These are phyloP conservation scores for Chrysotoxum bicinctum DNA, from an alignment of 2,888 invertebrate genomes.

Conservation along the genomic window DNA sequence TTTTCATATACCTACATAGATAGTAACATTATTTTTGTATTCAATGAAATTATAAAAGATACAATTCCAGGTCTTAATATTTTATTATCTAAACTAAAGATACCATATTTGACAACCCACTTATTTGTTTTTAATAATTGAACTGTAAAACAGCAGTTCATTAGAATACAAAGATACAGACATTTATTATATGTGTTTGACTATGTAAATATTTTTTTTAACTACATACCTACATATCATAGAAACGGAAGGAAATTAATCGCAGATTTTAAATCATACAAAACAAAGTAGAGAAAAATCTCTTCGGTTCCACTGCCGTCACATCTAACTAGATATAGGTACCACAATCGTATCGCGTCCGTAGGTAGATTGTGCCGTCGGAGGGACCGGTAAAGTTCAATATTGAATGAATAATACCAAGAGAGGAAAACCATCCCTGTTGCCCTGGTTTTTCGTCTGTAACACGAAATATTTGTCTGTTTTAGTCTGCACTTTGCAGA, in stretches of 20 bases:
- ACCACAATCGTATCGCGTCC: slow-evolving; percentile 35
- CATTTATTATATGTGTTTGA: not conserved
- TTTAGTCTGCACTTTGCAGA: slow-evolving; percentile 58
- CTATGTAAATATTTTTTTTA: not conserved
- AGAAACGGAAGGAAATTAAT: slow-evolving; percentile 45
- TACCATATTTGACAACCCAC: no score
- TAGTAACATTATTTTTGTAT: no score
- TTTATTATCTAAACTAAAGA: no score
- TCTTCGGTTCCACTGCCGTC: not conserved
- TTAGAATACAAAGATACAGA: not conserved
- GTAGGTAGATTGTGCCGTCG: slow-evolving; percentile 47
- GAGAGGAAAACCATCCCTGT: slow-evolving; percentile 22
- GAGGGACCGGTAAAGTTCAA: slow-evolving; percentile 66
- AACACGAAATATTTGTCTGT: slow-evolving; percentile 10
- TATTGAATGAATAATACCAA: slow-evolving; percentile 57
- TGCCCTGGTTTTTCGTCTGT: slow-evolving; percentile 17
- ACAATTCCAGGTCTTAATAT: no score
- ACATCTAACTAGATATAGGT: not conserved
- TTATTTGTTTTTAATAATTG: slow-evolving; percentile 54
- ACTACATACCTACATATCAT: not conserved
- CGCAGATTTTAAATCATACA: slow-evolving; percentile 52
- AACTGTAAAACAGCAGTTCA: slow-evolving; percentile 48
- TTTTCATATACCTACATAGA: no score
- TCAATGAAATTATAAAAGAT: no score
- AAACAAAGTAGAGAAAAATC: slow-evolving; percentile 29